Conservation (phyloP, 2,888 invertebrate species). For the Acleris cristana region DNA sequence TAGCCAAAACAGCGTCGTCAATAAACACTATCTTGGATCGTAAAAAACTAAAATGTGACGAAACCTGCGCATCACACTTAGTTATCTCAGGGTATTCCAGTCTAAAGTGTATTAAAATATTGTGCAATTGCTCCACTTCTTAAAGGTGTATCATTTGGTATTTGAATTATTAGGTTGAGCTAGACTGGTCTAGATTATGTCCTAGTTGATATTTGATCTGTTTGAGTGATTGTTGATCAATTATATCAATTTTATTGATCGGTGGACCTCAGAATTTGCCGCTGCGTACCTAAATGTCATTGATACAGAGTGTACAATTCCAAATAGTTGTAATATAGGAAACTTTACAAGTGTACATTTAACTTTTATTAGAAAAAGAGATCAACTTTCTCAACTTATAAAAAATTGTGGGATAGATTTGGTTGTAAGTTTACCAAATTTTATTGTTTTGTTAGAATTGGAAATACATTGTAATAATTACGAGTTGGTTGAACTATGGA, state of each 20-base stretch:
- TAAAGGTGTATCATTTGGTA: constrained; percentile 29
- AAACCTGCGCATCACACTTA: constrained; percentile 13
- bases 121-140: constrained; percentile 25
- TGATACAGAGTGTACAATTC: neutral
- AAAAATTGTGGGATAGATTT: too few relatives aligned
- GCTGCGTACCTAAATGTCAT: neutral
- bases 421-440: too few relatives aligned
- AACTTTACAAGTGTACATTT: too few relatives aligned
- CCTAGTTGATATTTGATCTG: constrained; percentile 31
- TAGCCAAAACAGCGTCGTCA: too few relatives aligned
- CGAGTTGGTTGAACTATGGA: too few relatives aligned
- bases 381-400: too few relatives aligned
- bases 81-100: constrained; percentile 21
- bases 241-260: constrained; percentile 4
- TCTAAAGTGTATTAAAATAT: constrained; percentile 26
- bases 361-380: too few relatives aligned
- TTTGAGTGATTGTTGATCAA: constrained; percentile 24
- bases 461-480: too few relatives aligned
- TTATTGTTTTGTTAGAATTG: too few relatives aligned
- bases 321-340: neutral
- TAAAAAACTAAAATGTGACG: constrained; percentile 8
- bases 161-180: constrained; percentile 10
- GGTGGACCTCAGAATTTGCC: neutral
- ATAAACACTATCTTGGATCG: too few relatives aligned
- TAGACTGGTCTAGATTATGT: constrained; percentile 18